Percentiles rank a stretch among this genome's conserved stretches.
Conservation (phyloP, 2,888 invertebrate species). For the Doris montereyensis region DNA sequence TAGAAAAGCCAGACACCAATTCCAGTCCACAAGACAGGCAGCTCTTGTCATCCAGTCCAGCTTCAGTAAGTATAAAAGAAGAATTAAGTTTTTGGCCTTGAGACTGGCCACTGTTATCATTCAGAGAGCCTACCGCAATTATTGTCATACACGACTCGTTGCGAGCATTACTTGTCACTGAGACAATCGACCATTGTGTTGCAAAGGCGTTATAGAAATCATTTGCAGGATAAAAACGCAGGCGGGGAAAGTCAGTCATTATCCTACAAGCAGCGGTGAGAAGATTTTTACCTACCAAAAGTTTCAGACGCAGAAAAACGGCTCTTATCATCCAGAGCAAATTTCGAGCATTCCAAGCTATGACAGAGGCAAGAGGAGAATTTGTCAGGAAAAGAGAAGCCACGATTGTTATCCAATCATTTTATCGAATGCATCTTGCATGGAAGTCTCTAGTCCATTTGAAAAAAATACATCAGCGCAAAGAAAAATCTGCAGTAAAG, state of each 20-base stretch:
- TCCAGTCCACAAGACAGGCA: slow-evolving; percentile 21
- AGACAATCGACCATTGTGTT: slow-evolving; percentile 33
- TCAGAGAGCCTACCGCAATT: slow-evolving; percentile 49
- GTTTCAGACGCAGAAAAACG: slow-evolving; percentile 42
- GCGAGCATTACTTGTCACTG: slow-evolving; percentile 24
- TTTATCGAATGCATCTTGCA: too few species aligned
- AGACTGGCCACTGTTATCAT: slow-evolving; percentile 44
- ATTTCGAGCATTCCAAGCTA: slow-evolving; percentile 45
- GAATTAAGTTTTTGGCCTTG: slow-evolving; percentile 31
- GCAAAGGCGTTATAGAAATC: slow-evolving; percentile 34
- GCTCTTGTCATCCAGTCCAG: slow-evolving; percentile 40
- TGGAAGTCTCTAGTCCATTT: too few species aligned
- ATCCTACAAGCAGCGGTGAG: slow-evolving; percentile 44
- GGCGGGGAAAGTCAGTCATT: slow-evolving; percentile 28
- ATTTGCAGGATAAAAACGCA: slow-evolving; percentile 4
- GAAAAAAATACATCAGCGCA: slow-evolving; percentile 9
- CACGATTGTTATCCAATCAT: slow-evolving; percentile 47
- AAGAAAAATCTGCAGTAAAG: neutral
- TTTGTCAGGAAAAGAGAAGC: slow-evolving; percentile 42
- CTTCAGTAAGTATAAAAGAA: slow-evolving; percentile 29
- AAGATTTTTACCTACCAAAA: too few species aligned
- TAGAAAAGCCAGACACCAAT: neutral
- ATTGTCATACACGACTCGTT: slow-evolving; percentile 30
- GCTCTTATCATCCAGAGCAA: slow-evolving; percentile 52
- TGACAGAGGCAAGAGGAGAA: slow-evolving; percentile 22